Evolutionary conservation across 2,888 invertebrate genomes (phyloP), one percentile per base, ranked within the genome.

Genomic region (Archips xylosteana): DNA sequence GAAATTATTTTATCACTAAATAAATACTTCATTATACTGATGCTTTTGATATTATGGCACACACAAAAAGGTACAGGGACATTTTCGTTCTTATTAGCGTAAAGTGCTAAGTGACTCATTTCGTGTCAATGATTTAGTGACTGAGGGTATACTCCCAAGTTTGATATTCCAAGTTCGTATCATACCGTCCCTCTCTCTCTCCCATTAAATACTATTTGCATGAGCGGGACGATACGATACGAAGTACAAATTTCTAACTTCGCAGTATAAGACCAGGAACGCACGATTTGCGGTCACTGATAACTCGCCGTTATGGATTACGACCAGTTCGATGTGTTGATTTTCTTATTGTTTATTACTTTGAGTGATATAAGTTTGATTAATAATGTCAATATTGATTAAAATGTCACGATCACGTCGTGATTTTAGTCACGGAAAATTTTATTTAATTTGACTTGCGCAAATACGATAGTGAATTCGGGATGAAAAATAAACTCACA

Each of bases 271-370:
- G 23, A 23, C 23, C 23, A 23, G 23, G 80, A 80, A 80, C 82
- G 85, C 85, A 85, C 86, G 85, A 81, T 81, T 85, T 83, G 86
- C 82, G 85, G 85, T 87, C 84, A 79, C 78, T 78, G 85, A 84
- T 87, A 84, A 80, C 78, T 78, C 73, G 75, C 71, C 76, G 79
- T 79, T 80, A 81, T 75, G 75, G 80, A 83, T 79, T 81, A 79
- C 78, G 79, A 72, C 78, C 77, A 79, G 78, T 75, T 77, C 78
- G 80, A 83, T 81, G 81, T 82, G 83, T 84, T 83, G 82, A 82
- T 85, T 81, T 80, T 80, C 75, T 79, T 81, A 83, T 85, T 84
- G 86, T 87, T 86, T 86, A 81, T 79, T 81, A 82, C 86, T 81
- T 77, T 79, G 82, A 84, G 84, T 82, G 81, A 81, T 82, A 79